Evolutionary conservation across 2,888 invertebrate species (phyloP), one percentile per base, ranked within the genome.

Genomic region (Malacosoma neustria): DNA sequence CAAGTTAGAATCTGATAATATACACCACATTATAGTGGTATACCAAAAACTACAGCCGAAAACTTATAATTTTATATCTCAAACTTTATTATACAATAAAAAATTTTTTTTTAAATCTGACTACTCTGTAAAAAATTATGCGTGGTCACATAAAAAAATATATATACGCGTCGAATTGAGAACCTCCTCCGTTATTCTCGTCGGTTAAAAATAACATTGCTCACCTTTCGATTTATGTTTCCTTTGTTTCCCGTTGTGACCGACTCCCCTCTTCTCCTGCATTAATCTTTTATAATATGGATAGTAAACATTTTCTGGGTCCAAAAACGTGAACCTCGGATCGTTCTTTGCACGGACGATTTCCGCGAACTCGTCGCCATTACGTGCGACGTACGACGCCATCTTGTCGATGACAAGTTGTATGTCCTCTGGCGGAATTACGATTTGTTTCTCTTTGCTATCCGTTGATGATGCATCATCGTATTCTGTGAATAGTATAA

Each of bases 301-400:
- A 72, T 96, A 90, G 64, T 91, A 94, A 37, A 90, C 87, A 68
- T 97, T 92, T 2, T 85, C 88, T 0, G 92, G 85, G 43, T 95
- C 89, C 1, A 99, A 76, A 70, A 99, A 99, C 13, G 91, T 91
- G 72, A 99, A 98, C 22, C 97, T 85, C 0, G 92, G 90, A 67
- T 98, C 97, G 36, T 91, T 92, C 62, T 94, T 95, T 2, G 91
- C 90, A 51, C 91, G 91, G 6, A 96, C 92, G 14, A 95, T 93
- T 29, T 92, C 91, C 55, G 99, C 98, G 66, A 99, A 98, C 57
- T 95, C 94, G 38, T 92, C 90, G 0, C 99, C 99, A 75, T 98
- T 98, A 54, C 96, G 95, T 1, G 96, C 94, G 0, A 99, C 98
- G 72, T 98, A 98, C 46, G 92, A 91, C 1, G 99, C 98, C 91